Evolutionary conservation across 2,113 vertebrate genomes (phyloP).

Genomic region (Thinocorus orbignyianus): DNA sequence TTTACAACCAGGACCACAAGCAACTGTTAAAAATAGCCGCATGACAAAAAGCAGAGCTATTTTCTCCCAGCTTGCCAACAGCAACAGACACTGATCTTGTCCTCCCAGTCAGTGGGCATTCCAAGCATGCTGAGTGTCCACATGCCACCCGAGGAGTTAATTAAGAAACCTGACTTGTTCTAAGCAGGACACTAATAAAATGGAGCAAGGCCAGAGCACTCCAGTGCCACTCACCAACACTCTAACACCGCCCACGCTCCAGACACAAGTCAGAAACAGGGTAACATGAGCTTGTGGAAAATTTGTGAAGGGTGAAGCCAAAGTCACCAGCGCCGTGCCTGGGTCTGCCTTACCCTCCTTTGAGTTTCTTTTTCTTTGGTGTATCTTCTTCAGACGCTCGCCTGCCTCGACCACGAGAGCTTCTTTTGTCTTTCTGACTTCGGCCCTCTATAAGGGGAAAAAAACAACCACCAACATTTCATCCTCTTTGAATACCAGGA

Average conservation of each 20-base stretch:
- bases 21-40: neutral
- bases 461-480: neutral
- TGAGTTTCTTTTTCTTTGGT: conserved; percentile 92
- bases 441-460: conserved; percentile 77
- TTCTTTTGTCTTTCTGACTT: conserved; percentile 88
- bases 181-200: neutral
- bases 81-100: neutral
- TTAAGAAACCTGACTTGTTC: neutral
- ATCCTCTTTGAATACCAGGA: neutral
- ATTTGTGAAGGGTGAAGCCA: neutral
- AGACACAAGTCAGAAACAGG: neutral
- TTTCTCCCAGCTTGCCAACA: neutral
- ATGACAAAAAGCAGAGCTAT: neutral
- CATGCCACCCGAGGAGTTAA: neutral
- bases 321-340: neutral
- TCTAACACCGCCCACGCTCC: neutral
- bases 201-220: neutral
- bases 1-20: neutral
- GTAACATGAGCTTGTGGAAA: neutral
- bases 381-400: conserved; percentile 92
- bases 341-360: conserved; percentile 82
- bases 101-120: neutral
- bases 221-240: too few species aligned
- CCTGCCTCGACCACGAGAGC: conserved; percentile 86
- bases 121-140: neutral